Conservation (phyloP, 2,888 invertebrate genomes). For the Trachelus stipa region DNA sequence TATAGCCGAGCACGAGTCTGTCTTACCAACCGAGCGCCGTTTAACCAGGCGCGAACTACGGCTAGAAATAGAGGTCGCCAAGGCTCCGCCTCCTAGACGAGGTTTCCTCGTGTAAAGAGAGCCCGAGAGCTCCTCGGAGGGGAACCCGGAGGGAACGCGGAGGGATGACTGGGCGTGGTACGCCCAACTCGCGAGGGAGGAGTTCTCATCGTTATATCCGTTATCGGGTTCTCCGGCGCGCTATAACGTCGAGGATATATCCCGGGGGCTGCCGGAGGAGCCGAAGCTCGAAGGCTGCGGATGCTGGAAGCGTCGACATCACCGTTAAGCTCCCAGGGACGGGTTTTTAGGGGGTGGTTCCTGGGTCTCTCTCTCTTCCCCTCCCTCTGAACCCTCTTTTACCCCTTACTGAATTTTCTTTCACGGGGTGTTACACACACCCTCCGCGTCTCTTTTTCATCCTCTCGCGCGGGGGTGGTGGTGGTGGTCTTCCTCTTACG, state of each 20-base stretch:
- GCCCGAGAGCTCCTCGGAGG: not conserved
- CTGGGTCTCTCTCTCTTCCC: no score
- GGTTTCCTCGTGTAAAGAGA: slow-evolving; percentile 20
- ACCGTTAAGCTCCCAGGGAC: not conserved
- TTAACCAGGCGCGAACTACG: slow-evolving; percentile 24
- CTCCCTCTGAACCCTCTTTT: not conserved
- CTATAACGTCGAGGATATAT: not conserved
- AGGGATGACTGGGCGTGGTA: slow-evolving; percentile 5
- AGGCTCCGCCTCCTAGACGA: slow-evolving; percentile 63
- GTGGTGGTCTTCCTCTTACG: not conserved
- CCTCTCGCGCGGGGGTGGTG: not conserved
- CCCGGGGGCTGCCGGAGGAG: not conserved
- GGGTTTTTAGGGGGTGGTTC: not conserved
- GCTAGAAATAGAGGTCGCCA: slow-evolving; percentile 53
- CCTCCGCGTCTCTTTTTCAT: not conserved
- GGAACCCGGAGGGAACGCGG: slow-evolving; percentile 11
- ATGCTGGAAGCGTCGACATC: slow-evolving; percentile 3
- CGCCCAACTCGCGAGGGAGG: slow-evolving; percentile 12
- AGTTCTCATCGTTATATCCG: slow-evolving; percentile 34
- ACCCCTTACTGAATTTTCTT: not conserved
- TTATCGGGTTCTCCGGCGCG: not conserved
- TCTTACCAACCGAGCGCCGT: slow-evolving; percentile 4
- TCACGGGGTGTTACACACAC: not conserved
- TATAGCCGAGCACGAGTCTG: not conserved
- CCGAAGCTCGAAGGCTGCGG: not conserved